Percentiles rank a stretch among this genome's conserved stretches.
Conservation (phyloP, 1,140 invertebrate species). For the Drosophila takahashii region DNA sequence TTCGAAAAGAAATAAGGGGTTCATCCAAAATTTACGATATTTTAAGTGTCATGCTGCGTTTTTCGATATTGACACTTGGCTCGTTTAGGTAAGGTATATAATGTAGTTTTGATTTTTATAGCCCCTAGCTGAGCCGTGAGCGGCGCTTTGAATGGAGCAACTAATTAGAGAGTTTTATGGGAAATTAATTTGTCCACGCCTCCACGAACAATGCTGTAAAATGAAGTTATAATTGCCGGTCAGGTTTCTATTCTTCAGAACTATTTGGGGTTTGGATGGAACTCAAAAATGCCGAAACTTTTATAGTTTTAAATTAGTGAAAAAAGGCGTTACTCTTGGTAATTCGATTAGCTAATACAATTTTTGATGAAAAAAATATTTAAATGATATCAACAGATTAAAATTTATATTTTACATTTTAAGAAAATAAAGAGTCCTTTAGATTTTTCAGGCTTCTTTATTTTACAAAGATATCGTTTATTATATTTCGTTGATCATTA, state of each 20-base stretch:
- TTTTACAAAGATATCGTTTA: too few relatives aligned
- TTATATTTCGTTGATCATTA: not conserved
- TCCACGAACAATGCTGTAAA: constrained; percentile 42
- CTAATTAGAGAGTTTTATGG: constrained; percentile 76
- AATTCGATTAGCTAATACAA: constrained; percentile 39
- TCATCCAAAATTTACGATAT: constrained; percentile 64
- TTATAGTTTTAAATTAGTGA: constrained; percentile 1
- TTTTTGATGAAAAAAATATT: not conserved
- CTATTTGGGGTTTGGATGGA: not conserved
- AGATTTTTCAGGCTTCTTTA: too few relatives aligned
- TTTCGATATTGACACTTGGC: constrained; percentile 60
- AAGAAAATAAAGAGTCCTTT: too few relatives aligned
- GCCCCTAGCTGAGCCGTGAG: constrained; percentile 53
- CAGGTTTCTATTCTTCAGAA: constrained; percentile 2
- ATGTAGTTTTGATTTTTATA: constrained; percentile 46
- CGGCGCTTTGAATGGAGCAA: constrained; percentile 62
- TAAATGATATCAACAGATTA: not conserved
- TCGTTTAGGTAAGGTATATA: constrained; percentile 2
- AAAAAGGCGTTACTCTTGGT: constrained; percentile 39
- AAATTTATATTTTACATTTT: not conserved
- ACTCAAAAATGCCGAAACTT: constrained; percentile 1
- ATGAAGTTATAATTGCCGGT: constrained; percentile 70
- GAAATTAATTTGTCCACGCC: constrained; percentile 75
- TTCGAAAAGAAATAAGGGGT: constrained; percentile 32
- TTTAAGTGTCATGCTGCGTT: constrained; percentile 67